Evolutionary conservation across 1,140 invertebrate species (phyloP).

Genomic region (Trachelipus rathkii): DNA sequence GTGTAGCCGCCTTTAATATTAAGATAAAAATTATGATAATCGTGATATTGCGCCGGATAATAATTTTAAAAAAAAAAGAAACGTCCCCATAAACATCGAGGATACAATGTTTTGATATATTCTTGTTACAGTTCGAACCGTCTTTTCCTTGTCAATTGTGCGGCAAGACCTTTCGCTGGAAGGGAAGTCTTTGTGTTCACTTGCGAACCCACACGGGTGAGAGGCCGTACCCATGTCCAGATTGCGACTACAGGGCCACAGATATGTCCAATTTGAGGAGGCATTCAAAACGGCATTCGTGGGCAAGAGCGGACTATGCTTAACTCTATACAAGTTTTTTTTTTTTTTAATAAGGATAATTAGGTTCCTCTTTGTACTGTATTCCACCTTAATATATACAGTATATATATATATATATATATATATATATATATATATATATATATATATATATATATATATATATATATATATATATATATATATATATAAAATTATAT

Average conservation of each 20-base stretch:
- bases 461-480: background rate
- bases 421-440: conserved; percentile 15
- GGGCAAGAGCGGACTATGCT: background rate
- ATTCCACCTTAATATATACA: too few species aligned
- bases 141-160: conserved; percentile 18
- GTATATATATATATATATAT: background rate
- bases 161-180: conserved; percentile 68
- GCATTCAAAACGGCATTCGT: background rate
- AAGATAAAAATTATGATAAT: too few species aligned
- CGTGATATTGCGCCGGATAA: too few species aligned
- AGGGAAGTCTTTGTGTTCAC: conserved; percentile 85
- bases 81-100: too few species aligned
- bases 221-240: conserved; percentile 83
- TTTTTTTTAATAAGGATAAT: background rate
- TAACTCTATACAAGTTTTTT: background rate
- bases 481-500: conserved; percentile 1
- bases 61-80: too few species aligned
- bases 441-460: conserved; percentile 15
- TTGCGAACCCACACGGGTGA: conserved; percentile 92
- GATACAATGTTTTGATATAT: background rate
- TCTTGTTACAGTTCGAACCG: background rate
- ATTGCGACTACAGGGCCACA: conserved; percentile 58
- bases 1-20: too few species aligned
- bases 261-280: background rate
- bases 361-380: background rate